Evolutionary conservation across 2,113 vertebrate genomes (phyloP).

Genomic region (Rhombomys opimus): DNA sequence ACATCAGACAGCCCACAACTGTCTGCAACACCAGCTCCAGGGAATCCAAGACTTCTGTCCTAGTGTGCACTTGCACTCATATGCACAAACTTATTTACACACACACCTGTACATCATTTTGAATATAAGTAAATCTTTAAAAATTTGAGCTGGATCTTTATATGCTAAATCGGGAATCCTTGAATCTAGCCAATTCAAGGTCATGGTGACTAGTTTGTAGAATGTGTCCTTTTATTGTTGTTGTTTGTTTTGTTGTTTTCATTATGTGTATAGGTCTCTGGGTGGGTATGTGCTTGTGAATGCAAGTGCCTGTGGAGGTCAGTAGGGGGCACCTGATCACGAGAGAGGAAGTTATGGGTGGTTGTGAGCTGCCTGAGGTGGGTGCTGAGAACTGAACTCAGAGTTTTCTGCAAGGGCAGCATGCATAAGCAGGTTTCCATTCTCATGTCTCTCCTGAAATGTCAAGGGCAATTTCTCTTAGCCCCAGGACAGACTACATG

Average conservation of each 20-base stretch:
- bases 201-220: not conserved
- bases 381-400: not conserved
- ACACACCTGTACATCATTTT: not conserved
- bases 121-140: not conserved
- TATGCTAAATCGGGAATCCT: not conserved
- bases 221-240: not conserved
- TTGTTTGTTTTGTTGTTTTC: not conserved
- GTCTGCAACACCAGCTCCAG: not conserved
- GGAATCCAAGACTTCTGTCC: not conserved
- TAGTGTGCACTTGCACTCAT: not conserved
- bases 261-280: not conserved
- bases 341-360: not conserved
- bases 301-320: not conserved
- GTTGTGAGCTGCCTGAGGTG: not conserved
- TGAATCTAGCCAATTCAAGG: not conserved
- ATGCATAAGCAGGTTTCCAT: not conserved
- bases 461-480: not conserved
- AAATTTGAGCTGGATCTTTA: not conserved
- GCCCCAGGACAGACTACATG: too few relatives aligned
- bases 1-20: not conserved
- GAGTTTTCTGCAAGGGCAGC: not conserved
- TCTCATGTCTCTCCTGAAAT: not conserved
- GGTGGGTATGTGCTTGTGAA: not conserved
- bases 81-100: not conserved
- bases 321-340: not conserved